These are phyloP conservation scores for Ochropleura plecta DNA, from an alignment of 2,888 invertebrate species.

Conservation along the genomic window DNA sequence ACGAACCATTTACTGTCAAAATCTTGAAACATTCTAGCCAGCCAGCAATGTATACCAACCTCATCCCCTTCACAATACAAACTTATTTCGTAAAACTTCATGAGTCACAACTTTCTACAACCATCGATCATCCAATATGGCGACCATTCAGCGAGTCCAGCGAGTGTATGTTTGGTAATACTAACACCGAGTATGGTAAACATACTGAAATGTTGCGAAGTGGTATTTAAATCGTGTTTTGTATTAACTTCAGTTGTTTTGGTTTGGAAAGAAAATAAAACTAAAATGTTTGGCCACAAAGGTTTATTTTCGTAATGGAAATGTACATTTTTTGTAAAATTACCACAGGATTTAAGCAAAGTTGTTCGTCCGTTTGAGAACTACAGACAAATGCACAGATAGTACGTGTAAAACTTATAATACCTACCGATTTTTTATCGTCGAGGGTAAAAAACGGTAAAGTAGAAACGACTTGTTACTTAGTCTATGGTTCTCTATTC, in stretches of 20 bases:
- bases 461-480: background rate
- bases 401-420: background rate
- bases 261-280: conserved; percentile 20
- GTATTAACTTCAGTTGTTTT: conserved; percentile 1
- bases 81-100: conserved; percentile 49
- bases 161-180: conserved; percentile 43
- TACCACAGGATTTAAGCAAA: background rate
- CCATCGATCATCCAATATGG: conserved; percentile 58
- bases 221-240: background rate
- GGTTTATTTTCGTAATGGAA: background rate
- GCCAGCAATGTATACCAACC: conserved; percentile 50
- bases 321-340: no score
- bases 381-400: background rate
- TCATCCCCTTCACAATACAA: background rate
- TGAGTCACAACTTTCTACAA: conserved; percentile 64
- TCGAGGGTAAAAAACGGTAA: background rate
- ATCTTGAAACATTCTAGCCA: background rate
- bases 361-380: background rate
- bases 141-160: conserved; percentile 11
- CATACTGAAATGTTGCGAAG: conserved; percentile 20
- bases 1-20: background rate
- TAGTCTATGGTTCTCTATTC: conserved; percentile 7
- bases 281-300: background rate
- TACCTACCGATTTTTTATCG: background rate
- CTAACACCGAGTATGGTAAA: conserved; percentile 38